Base-by-base conservation (phyloP, 2,113 vertebrate species). In the Corythornis cristatus region DNA sequence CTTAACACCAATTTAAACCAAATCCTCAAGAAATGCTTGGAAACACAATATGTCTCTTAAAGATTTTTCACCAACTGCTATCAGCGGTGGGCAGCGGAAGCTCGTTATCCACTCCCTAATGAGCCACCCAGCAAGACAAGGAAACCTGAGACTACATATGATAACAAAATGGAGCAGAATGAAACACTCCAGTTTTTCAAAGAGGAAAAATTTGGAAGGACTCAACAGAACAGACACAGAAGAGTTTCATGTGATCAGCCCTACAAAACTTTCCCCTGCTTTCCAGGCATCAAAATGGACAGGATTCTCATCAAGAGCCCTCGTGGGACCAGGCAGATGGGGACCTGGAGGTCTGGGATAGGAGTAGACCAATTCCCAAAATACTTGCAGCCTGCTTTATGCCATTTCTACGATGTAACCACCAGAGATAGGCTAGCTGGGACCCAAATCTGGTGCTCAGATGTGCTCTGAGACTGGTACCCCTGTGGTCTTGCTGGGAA, bases 61-160 rank as follows among this genome's bases (percentile, higher is more conserved):
- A 61, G 64, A 50, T 67, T 90, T 83, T 74, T 37, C 76, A 74
- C 68, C 62, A 79, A 29, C 23, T 1, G 3, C 60, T 78, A 50
- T 80, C 72, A 77, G 45, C 56, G 29, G 28, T 56, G 83, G 91
- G 76, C 83, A 88, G 60, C 67, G 51, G 58, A 96, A 94, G 76
- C 91, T 96, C 53, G 6, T 95, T 94, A 96, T 82, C 76, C 31
- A 14, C 68, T 95, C 83, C 88, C 77, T 88, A 95, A 92, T 74
- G 89, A 96, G 90, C 80, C 80, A 74, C 51, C 16, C 83, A 81
- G 83, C 56, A 37, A 87, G 75, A 13, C 58, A 45, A 65, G 88
- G 71, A 68, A 92, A 88, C 43, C 91, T 83, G 83, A 90, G 76
- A 62, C 48, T 66, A 46, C 50, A 83, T 51, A 86, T 74, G 68